Evolutionary conservation across 2,113 vertebrate species (phyloP).

Genomic region (Aepyceros melampus): DNA sequence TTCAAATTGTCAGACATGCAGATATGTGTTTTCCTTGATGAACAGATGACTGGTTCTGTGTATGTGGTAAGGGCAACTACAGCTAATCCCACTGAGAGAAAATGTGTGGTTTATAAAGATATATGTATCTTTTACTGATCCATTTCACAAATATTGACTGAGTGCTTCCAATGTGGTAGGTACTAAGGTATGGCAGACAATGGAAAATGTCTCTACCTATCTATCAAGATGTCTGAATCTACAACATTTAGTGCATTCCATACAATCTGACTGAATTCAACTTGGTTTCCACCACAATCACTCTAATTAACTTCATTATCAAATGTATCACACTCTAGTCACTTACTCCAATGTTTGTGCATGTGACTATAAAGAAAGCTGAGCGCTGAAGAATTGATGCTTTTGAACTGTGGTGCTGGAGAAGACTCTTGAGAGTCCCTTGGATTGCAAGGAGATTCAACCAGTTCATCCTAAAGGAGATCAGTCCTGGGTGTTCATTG

Average conservation of each 20-base stretch:
- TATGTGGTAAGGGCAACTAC: background rate
- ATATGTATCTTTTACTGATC: background rate
- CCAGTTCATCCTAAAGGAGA: background rate
- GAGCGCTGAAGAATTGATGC: rapidly evolving
- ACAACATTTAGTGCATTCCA: background rate
- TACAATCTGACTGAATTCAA: background rate
- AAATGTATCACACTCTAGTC: background rate
- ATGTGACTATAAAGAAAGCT: background rate
- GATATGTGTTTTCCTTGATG: background rate
- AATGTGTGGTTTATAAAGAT: background rate
- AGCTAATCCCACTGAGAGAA: background rate
- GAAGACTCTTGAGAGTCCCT: background rate
- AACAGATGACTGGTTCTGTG: background rate
- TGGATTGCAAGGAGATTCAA: background rate
- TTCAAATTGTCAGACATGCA: background rate
- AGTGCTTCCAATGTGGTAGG: background rate
- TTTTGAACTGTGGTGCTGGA: background rate
- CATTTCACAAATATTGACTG: background rate
- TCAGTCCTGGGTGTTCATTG: background rate
- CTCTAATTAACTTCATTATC: background rate
- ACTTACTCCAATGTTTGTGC: background rate
- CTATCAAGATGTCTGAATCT: background rate
- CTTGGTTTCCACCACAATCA: background rate
- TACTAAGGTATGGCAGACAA: background rate
- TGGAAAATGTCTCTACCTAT: background rate